Percentiles rank a stretch among this genome's conserved stretches.
Conservation (phyloP, 2,113 vertebrate genomes). For the Tachuris rubrigastra region DNA sequence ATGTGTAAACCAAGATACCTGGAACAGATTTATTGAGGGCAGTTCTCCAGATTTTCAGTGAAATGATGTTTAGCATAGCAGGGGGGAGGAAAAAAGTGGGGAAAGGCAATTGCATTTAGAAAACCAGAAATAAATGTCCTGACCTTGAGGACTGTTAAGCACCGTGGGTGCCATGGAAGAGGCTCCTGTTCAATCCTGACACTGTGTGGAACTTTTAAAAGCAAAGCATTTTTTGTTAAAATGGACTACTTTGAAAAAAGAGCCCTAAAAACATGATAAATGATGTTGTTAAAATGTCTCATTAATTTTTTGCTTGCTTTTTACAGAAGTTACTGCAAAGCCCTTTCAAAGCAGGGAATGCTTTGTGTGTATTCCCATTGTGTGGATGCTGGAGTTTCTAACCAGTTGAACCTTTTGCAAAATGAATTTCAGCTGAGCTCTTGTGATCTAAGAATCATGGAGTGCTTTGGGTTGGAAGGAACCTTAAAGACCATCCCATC, state of each 20-base stretch:
- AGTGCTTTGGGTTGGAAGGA: neutral
- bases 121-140: neutral
- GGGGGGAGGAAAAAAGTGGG: neutral
- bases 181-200: neutral
- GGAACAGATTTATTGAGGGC: neutral
- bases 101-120: neutral
- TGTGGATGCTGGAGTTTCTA: neutral
- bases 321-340: neutral
- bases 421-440: neutral
- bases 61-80: neutral
- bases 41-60: neutral
- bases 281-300: slow-evolving; percentile 32
- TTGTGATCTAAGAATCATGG: fast-evolving
- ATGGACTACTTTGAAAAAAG: neutral
- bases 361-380: neutral
- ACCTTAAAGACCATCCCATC: fast-evolving
- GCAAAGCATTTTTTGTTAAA: neutral
- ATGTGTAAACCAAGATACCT: neutral
- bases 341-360: neutral
- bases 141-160: slow-evolving; percentile 4
- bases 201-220: neutral
- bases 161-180: neutral
- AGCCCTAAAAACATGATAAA: slow-evolving; percentile 23
- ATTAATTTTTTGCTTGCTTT: slow-evolving; percentile 18
- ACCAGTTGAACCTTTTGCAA: neutral